Percentiles rank a stretch among this genome's conserved stretches.
phyloP scores from a whole-genome alignment of 2,113 vertebrate species.

The Tenebrosternarchus preto region DNA sequence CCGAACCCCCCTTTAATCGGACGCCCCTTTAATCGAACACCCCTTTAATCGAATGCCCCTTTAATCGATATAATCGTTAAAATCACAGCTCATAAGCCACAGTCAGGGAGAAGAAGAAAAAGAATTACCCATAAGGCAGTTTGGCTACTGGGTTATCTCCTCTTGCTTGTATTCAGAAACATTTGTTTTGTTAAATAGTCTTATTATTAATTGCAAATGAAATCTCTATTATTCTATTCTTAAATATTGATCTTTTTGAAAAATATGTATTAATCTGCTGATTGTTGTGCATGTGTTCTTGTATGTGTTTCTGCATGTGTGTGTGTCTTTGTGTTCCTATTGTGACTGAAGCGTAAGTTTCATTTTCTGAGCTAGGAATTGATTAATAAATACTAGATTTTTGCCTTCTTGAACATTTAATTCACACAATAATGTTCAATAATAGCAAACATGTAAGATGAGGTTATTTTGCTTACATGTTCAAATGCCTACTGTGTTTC shows the following conservation, averaged over 20 bases:
- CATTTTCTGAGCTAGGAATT: not conserved
- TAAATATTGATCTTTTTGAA: conserved; percentile 58
- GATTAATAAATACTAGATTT: conserved; percentile 15
- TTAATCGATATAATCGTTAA: conserved; percentile 60
- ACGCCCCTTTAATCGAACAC: too few species aligned
- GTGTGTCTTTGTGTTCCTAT: conserved; percentile 15
- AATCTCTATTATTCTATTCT: conserved; percentile 58
- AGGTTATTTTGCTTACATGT: not conserved
- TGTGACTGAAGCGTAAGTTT: not conserved
- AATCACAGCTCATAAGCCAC: conserved; percentile 48
- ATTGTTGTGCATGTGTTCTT: conserved; percentile 4
- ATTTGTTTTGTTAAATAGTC: conserved; percentile 58
- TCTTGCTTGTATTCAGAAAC: conserved; percentile 20
- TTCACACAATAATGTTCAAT: not conserved
- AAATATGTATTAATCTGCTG: conserved; percentile 10
- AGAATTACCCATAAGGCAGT: conserved; percentile 14
- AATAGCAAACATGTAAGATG: not conserved
- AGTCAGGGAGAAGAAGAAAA: conserved; percentile 8
- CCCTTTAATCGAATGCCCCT: too few species aligned
- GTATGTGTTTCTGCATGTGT: conserved; percentile 14
- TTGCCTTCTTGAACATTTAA: conserved; percentile 7
- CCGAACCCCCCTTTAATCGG: conserved; percentile 56
- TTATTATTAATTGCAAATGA: conserved; percentile 61
- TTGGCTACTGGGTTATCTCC: not conserved
- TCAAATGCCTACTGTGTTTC: not conserved